Base-by-base conservation (phyloP, 2,888 invertebrate genomes). In the Stenodema calcarata region DNA sequence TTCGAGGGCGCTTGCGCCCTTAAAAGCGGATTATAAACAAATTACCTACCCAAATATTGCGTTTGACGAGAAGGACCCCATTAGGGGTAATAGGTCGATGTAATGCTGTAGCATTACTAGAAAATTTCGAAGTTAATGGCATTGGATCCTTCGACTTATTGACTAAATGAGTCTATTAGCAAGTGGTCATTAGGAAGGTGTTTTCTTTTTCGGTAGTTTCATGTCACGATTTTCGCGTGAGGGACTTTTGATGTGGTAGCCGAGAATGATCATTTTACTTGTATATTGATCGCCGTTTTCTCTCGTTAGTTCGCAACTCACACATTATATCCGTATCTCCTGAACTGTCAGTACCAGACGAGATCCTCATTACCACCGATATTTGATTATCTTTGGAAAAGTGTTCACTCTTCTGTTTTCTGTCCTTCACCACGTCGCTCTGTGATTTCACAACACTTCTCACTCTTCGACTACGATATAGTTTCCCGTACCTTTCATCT, bases 21-120 rank as follows among this genome's bases (percentile, higher is more conserved):
- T 62, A 62, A 62, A 62, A 62, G 62, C 62, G 62, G 62, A 62
- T 62, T 62, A 62, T 62, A 62, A 62, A 62, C 62, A 62, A 62
- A 62, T 62, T 62, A 62, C 62, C 12, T 62, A 62, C 62, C 12
- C 11, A 23, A 62, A 18, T 62, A 18, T 62, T 62, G 27, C 62
- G 62, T 62, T 62, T 12, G 62, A 62, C 18, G 62, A 62, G 62
- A 7, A 54, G 62, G 62, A 4, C 62, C 62, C 62, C 47, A 62
- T 62, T 62, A 62, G 62, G 23, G 62, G 62, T 62, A 62, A 62
- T 62, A 62, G 62, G 23, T 62, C 23, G 62, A 62, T 62, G 62
- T 62, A 27, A 62, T 23, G 18, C 62, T 23, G 23, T 62, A 23
- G 62, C 23, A 62, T 62, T 62, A 62, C 62, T 62, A 23, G 62